Evolutionary conservation across 2,113 vertebrate genomes (phyloP).

Genomic region (Cyanistes caeruleus): DNA sequence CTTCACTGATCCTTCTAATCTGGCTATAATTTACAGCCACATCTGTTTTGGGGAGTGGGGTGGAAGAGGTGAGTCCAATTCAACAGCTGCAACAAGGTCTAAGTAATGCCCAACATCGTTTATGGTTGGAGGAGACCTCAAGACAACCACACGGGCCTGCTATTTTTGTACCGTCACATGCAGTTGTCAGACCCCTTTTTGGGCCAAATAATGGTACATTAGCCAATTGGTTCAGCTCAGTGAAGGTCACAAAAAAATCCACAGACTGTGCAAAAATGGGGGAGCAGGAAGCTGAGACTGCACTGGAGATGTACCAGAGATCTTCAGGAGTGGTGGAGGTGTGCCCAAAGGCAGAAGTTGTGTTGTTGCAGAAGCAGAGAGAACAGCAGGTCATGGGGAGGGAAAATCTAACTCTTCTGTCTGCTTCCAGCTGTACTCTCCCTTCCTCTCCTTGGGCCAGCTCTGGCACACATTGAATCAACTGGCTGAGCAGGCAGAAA

Average conservation of each 20-base stretch:
- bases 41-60: background rate
- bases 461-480: background rate
- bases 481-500: background rate
- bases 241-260: background rate
- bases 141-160: background rate
- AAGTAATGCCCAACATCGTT: background rate
- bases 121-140: background rate
- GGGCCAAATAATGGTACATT: background rate
- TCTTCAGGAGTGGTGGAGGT: background rate
- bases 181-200: background rate
- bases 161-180: background rate
- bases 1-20: background rate
- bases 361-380: background rate
- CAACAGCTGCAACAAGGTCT: background rate
- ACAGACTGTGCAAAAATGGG: background rate
- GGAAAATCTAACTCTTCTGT: background rate
- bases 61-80: background rate
- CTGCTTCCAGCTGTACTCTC: conserved; percentile 10
- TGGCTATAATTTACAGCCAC: background rate
- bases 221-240: background rate
- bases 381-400: background rate
- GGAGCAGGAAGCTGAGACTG: background rate
- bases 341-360: background rate
- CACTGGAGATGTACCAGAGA: background rate
- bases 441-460: background rate